These are phyloP conservation scores for Manis javanica DNA, from an alignment of 2,797 vertebrate genomes.

Conservation along the genomic window DNA sequence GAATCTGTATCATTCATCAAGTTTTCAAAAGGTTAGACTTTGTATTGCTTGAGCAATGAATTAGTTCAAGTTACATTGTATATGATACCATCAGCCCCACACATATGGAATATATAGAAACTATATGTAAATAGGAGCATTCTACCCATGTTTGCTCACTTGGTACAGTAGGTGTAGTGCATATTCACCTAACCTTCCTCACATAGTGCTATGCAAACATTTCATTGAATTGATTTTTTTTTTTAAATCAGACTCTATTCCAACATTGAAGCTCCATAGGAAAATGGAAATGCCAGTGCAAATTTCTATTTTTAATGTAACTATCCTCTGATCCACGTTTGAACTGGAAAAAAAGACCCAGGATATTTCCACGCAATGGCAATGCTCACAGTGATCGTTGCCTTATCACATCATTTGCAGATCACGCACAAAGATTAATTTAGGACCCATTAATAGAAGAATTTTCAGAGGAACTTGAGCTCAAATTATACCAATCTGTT, in stretches of 20 bases:
- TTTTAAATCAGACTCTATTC: slow-evolving; percentile 47
- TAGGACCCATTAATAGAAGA: slow-evolving; percentile 82
- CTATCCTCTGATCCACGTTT: slow-evolving; percentile 5
- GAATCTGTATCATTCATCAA: neutral
- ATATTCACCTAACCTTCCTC: slow-evolving; percentile 74
- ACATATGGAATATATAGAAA: slow-evolving; percentile 21
- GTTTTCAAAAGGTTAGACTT: slow-evolving; percentile 50
- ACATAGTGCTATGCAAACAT: slow-evolving; percentile 47
- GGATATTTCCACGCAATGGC: neutral
- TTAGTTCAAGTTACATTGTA: slow-evolving; percentile 14
- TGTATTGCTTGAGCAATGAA: neutral
- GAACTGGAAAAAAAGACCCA: neutral
- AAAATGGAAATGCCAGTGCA: slow-evolving; percentile 50
- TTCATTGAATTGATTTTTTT: slow-evolving; percentile 35
- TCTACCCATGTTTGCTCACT: slow-evolving; percentile 43
- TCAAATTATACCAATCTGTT: slow-evolving; percentile 86
- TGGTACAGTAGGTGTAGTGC: neutral
- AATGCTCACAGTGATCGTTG: slow-evolving; percentile 36
- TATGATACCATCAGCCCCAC: neutral
- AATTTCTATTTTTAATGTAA: slow-evolving; percentile 70
- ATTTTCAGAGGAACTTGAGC: slow-evolving; percentile 82
- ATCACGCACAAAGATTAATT: slow-evolving; percentile 81
- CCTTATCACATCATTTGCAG: slow-evolving; percentile 59
- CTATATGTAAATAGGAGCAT: neutral
- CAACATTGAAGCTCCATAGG: slow-evolving; percentile 47